Evolutionary conservation across 1,140 invertebrate species (phyloP).

Genomic region (Coelopa frigida): DNA sequence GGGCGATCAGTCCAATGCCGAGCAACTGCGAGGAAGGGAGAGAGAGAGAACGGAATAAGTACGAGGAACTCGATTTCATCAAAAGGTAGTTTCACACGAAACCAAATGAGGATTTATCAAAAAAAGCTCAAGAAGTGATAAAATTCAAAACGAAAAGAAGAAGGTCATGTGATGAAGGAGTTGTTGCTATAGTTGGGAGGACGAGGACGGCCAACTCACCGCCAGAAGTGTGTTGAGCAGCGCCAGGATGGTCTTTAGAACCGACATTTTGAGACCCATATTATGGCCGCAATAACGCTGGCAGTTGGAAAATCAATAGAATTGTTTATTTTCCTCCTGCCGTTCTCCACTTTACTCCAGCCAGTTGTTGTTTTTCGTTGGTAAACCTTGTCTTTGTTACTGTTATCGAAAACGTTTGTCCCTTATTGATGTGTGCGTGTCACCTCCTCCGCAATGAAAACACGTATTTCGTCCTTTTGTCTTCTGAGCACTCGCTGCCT

Average conservation of each 20-base stretch:
- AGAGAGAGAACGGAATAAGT: background rate
- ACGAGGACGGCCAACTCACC: conserved; percentile 23
- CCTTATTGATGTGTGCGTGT: too few relatives aligned
- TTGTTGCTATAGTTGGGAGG: too few relatives aligned
- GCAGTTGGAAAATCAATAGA: background rate
- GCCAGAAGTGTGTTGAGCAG: conserved; percentile 34
- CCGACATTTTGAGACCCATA: conserved; percentile 28
- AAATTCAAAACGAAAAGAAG: too few relatives aligned
- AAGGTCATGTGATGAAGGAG: too few relatives aligned
- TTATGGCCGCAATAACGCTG: too few relatives aligned
- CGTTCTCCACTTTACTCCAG: background rate
- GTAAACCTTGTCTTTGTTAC: background rate
- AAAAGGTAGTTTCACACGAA: too few relatives aligned
- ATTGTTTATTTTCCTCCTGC: background rate
- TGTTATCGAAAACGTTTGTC: too few relatives aligned
- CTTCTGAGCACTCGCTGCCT: too few relatives aligned
- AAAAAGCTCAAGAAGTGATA: too few relatives aligned
- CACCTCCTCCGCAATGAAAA: too few relatives aligned
- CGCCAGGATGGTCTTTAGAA: conserved; percentile 31
- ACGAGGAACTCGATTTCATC: background rate
- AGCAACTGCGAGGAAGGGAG: conserved; percentile 22
- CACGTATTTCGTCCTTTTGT: too few relatives aligned
- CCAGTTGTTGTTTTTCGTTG: background rate
- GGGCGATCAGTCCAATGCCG: conserved; percentile 33
- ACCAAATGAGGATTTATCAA: too few relatives aligned